Evolutionary conservation across 2,797 vertebrate genomes (phyloP).

Genomic region (Argentina silus): DNA sequence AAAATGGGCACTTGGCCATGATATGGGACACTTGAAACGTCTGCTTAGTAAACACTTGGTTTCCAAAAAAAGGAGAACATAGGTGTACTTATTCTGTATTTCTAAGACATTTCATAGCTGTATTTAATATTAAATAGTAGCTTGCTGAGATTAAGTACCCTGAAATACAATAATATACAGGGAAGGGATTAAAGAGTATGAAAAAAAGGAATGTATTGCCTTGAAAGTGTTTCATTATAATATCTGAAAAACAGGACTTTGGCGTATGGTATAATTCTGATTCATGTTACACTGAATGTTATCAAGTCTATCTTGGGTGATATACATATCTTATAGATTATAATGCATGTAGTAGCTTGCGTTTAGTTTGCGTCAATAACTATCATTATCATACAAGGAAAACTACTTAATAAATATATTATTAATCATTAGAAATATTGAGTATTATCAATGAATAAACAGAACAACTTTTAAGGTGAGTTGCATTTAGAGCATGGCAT

Average conservation of each 20-base stretch:
- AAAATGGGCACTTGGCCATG: constrained; percentile 34
- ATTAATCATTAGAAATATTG: background rate
- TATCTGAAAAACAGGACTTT: background rate
- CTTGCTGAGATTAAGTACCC: constrained; percentile 2
- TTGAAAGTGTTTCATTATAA: background rate
- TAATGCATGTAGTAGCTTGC: background rate
- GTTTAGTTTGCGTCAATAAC: background rate
- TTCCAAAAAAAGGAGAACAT: constrained; percentile 48
- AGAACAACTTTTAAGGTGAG: background rate
- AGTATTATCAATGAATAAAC: background rate
- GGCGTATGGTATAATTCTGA: background rate
- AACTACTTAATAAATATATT: background rate
- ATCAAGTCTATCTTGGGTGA: background rate
- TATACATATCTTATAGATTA: background rate
- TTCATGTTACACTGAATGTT: background rate
- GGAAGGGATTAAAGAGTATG: background rate
- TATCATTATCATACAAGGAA: background rate
- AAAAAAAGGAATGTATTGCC: background rate
- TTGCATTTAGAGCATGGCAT: constrained; percentile 36
- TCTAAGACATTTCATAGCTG: background rate
- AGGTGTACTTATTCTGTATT: background rate
- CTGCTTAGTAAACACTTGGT: constrained; percentile 48
- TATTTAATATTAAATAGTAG: background rate
- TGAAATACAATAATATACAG: background rate
- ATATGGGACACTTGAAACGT: constrained; percentile 36